phyloP scores from a whole-genome alignment of 2,888 invertebrate species.

The Plutella xylostella region DNA sequence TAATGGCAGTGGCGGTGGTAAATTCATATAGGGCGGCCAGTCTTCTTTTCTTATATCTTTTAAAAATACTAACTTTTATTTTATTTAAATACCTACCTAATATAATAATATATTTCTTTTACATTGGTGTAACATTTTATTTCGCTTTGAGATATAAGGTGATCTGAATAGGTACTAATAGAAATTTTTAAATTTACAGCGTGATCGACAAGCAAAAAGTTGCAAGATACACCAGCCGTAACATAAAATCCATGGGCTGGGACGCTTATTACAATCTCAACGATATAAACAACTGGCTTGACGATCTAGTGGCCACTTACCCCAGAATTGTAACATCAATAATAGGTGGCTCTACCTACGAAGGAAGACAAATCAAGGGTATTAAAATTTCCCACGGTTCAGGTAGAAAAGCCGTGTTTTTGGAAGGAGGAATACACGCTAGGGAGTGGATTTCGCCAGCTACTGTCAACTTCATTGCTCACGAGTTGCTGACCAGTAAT shows the following conservation, averaged over 20 bases:
- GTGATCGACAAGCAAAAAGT: slow-evolving; percentile 59
- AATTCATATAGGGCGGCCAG: too few relatives aligned
- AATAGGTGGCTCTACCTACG: slow-evolving; percentile 48
- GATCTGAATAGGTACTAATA: neutral
- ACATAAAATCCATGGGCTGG: slow-evolving; percentile 58
- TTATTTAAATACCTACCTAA: too few relatives aligned
- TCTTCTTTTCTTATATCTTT: too few relatives aligned
- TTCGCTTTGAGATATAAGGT: too few relatives aligned
- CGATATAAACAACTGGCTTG: slow-evolving; percentile 72
- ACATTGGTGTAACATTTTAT: too few relatives aligned
- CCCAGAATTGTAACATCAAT: slow-evolving; percentile 49
- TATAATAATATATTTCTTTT: too few relatives aligned
- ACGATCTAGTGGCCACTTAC: slow-evolving; percentile 50
- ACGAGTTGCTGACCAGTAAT: slow-evolving; percentile 69
- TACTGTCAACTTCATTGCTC: slow-evolving; percentile 70
- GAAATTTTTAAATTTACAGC: slow-evolving; percentile 32
- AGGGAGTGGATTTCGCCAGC: slow-evolving; percentile 83
- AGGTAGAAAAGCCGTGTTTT: slow-evolving; percentile 39
- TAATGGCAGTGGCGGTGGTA: too few relatives aligned
- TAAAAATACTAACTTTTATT: too few relatives aligned
- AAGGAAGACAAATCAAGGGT: slow-evolving; percentile 54
- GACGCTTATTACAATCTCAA: slow-evolving; percentile 70
- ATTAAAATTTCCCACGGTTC: slow-evolving; percentile 56
- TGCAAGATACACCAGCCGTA: slow-evolving; percentile 30
- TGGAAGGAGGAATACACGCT: slow-evolving; percentile 74